Percentiles rank a stretch among this genome's conserved stretches.
phyloP scores from a whole-genome alignment of 2,113 vertebrate species.

The Lampris incognitus region DNA sequence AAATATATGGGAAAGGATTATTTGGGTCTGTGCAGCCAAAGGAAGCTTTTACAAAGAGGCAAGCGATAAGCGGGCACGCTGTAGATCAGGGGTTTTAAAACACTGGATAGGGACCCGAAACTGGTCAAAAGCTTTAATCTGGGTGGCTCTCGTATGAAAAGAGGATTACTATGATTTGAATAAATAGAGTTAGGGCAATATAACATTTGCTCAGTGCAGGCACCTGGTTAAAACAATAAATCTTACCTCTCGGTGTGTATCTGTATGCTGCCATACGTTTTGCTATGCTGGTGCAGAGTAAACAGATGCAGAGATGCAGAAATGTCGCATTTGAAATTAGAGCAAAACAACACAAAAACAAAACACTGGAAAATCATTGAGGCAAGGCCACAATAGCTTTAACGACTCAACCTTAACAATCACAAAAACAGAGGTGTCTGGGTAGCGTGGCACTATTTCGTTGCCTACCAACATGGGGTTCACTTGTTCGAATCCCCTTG shows the following conservation, averaged over 20 bases:
- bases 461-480: too few species aligned
- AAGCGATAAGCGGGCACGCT: constrained; percentile 41
- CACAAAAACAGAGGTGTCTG: neutral
- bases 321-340: neutral
- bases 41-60: constrained; percentile 5
- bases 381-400: neutral
- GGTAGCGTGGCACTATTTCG: too few species aligned
- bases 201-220: constrained; percentile 42
- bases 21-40: neutral
- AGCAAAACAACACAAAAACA: neutral
- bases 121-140: constrained; percentile 28
- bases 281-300: too few species aligned
- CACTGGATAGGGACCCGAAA: constrained; percentile 34
- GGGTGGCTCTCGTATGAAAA: constrained; percentile 13
- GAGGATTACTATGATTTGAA: constrained; percentile 31
- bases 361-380: neutral
- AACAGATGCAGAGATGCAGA: too few species aligned
- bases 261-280: too few species aligned
- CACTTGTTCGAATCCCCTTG: too few species aligned
- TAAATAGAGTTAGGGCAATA: constrained; percentile 4
- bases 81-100: constrained; percentile 45
- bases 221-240: neutral
- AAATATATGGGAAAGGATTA: constrained; percentile 12
- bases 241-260: neutral
- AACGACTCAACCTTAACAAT: neutral